phyloP scores from a whole-genome alignment of 2,888 invertebrate species.

The Agrochola lota region DNA sequence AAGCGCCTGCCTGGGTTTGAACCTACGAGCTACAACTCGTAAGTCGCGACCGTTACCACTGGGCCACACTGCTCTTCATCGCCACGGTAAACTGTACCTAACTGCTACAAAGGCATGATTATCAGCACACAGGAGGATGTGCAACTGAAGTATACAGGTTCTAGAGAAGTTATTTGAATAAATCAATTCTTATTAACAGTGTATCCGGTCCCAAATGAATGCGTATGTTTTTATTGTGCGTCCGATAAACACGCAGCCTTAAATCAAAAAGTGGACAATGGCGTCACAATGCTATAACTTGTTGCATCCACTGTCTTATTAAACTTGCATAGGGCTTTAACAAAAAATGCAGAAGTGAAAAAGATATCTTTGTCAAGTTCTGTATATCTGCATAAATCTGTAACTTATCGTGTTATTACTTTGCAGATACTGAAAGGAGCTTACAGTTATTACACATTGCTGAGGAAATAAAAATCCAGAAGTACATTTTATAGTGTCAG shows the following conservation, averaged over 20 bases:
- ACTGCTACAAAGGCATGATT: background rate
- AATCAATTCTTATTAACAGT: background rate
- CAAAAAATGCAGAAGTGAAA: conserved; percentile 7
- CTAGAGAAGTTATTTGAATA: background rate
- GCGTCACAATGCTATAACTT: conserved; percentile 9
- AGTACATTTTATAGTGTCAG: no score
- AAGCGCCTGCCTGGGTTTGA: no score
- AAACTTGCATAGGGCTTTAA: conserved; percentile 3
- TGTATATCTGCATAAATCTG: background rate
- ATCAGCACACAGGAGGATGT: background rate
- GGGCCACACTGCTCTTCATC: background rate
- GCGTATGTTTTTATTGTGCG: background rate
- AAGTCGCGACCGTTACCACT: no score
- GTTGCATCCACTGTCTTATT: conserved; percentile 9
- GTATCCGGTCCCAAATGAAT: background rate
- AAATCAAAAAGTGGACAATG: conserved; percentile 4
- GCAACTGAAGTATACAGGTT: background rate
- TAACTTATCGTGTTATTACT: conserved; percentile 38
- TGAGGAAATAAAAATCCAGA: conserved; percentile 70
- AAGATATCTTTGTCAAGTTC: background rate
- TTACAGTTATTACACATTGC: conserved; percentile 85
- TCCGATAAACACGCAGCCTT: background rate
- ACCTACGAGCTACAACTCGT: no score
- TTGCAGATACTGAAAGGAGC: conserved; percentile 87
- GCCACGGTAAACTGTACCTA: background rate